Conservation (phyloP, 2,113 vertebrate species). For the Psilopogon haemacephalus region DNA sequence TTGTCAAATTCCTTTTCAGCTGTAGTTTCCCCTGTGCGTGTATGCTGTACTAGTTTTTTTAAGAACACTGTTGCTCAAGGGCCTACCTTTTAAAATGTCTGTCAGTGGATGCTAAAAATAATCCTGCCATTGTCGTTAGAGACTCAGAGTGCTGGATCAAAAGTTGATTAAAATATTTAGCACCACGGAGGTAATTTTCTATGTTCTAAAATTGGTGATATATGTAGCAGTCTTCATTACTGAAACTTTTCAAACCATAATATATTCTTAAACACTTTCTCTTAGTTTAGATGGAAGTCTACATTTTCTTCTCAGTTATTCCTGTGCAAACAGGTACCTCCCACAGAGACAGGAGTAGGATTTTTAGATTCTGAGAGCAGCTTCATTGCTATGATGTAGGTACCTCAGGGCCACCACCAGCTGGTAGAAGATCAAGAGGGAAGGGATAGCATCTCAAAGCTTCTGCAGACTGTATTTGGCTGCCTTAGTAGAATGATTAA, state of each 20-base stretch:
- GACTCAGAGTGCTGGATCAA: background rate
- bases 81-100: background rate
- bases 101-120: slow-evolving; percentile 1
- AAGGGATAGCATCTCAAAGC: background rate
- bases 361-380: background rate
- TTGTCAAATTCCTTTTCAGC: slow-evolving; percentile 11
- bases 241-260: background rate
- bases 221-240: background rate
- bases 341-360: background rate
- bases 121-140: background rate
- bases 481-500: background rate
- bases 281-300: background rate
- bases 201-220: background rate
- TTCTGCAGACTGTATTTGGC: background rate
- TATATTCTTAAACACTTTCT: background rate
- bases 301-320: background rate
- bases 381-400: background rate
- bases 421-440: background rate
- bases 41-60: background rate
- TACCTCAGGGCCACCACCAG: background rate
- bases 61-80: background rate
- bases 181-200: background rate
- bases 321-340: background rate
- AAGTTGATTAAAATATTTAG: slow-evolving; percentile 32
- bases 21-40: background rate